A percentile compares a stretch with the other conserved stretches of the same genome.
Evolutionary conservation across 2,888 invertebrate species (phyloP).

Genomic region (Nomada fucata): DNA sequence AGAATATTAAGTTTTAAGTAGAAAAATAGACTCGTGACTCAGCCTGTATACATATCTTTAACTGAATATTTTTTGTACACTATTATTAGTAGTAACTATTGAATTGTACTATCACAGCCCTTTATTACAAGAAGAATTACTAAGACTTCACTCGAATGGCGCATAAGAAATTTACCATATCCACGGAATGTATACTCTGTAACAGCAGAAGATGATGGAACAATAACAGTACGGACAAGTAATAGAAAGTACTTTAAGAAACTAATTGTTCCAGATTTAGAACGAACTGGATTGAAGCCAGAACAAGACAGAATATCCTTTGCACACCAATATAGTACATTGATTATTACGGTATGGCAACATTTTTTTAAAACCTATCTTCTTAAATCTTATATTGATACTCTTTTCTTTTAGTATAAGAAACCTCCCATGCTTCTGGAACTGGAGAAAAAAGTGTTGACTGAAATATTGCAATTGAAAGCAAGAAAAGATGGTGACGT

Average conservation of each 20-base stretch:
- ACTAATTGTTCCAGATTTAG: slow-evolving; percentile 89
- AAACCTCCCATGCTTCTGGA: slow-evolving; percentile 90
- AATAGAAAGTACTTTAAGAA: slow-evolving; percentile 94
- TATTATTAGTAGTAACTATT: slow-evolving; percentile 3
- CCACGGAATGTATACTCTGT: slow-evolving; percentile 90
- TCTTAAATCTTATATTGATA: slow-evolving; percentile 36
- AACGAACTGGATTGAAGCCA: slow-evolving; percentile 87
- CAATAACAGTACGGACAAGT: slow-evolving; percentile 89
- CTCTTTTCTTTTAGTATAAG: slow-evolving; percentile 87
- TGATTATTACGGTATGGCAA: slow-evolving; percentile 89
- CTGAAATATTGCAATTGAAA: slow-evolving; percentile 78
- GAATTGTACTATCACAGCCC: slow-evolving; percentile 85
- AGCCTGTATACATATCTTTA: neutral
- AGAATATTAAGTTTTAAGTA: no score
- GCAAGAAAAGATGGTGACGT: slow-evolving; percentile 77
- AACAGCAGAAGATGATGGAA: slow-evolving; percentile 87
- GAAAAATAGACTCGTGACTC: no score
- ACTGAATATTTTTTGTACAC: neutral
- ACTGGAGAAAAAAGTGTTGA: slow-evolving; percentile 87
- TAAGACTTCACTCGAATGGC: slow-evolving; percentile 91
- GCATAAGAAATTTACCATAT: slow-evolving; percentile 92
- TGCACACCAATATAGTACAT: slow-evolving; percentile 90
- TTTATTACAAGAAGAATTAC: slow-evolving; percentile 89
- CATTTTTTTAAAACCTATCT: slow-evolving; percentile 7
- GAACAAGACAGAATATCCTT: slow-evolving; percentile 88